Base-by-base conservation (phyloP, 2,888 invertebrate genomes). In the Chrysina gloriosa region DNA sequence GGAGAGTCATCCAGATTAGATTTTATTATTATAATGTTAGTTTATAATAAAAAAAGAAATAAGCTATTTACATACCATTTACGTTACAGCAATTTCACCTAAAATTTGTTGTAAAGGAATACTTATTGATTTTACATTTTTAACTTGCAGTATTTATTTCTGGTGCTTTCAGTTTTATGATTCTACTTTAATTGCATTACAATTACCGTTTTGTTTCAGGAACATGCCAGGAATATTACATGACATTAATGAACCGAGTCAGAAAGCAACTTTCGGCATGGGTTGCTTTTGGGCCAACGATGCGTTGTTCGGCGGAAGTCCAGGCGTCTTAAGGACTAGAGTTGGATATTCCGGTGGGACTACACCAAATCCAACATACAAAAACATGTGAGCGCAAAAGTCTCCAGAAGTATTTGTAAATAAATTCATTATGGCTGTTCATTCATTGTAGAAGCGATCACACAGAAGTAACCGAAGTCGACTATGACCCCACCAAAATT, bases 271-370 rank as follows among this genome's bases (percentile, higher is more conserved):
- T 0, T 95, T 96, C 81, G 95, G 94, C 7, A 95, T 96, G 95
- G 94, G 94, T 9, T 96, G 96, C 82, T 96, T 96, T 84, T 96
- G 96, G 96, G 93, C 93, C 27, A 92, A 93, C 64, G 96, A 96
- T 81, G 91, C 92, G 0, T 84, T 94, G 64, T 96, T 92, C 81
- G 95, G 96, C 1, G 90, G 88, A 9, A 89, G 88, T 58, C 83
- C 79, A 19, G 93, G 93, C 16, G 93, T 98, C 16, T 83, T 96
- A 58, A 88, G 94, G 67, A 98, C 98, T n/a, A 87, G 94, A 71
- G 97, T 97, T 27, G 98, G 98, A 11, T 98, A 95, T 83, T 89
- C 95, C 1, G 97, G 97, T 9, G 98, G 98, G 47, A 89, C 89
- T 54, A 89, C 89, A 54, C 85, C 88, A 71, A 89, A 89, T 79